A percentile compares a stretch with the other conserved stretches of the same genome.
Conservation (phyloP, 2,113 vertebrate species). For the Tetraodon nigroviridis region DNA sequence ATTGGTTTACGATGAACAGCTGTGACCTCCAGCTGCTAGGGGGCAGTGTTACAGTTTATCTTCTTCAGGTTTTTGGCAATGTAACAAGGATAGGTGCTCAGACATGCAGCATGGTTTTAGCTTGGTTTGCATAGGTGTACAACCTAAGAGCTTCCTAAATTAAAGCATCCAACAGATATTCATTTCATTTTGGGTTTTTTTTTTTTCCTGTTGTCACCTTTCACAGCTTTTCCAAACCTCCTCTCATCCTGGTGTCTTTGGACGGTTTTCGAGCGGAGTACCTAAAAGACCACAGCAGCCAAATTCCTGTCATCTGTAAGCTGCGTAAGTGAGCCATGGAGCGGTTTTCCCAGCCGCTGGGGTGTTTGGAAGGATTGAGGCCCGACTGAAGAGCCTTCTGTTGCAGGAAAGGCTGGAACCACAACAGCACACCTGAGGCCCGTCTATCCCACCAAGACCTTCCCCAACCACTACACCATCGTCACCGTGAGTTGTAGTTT, state of each 20-base stretch:
- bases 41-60: not conserved
- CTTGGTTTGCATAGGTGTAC: too few species aligned
- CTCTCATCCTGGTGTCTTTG: constrained; percentile 90
- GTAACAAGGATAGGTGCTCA: not conserved
- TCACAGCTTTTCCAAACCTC: constrained; percentile 81
- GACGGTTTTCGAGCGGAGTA: constrained; percentile 92
- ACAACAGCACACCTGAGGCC: constrained; percentile 82
- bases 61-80: not conserved
- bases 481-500: constrained; percentile 83
- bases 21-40: not conserved
- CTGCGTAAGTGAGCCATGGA: constrained; percentile 81
- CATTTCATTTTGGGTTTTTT: not conserved
- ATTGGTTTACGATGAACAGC: too few species aligned
- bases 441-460: constrained; percentile 95
- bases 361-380: not conserved
- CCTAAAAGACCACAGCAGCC: constrained; percentile 74
- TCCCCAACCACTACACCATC: constrained; percentile 96
- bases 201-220: constrained; percentile 2
- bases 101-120: too few species aligned
- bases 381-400: constrained; percentile 33
- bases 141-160: too few species aligned
- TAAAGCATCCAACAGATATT: not conserved
- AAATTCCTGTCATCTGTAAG: constrained; percentile 82
- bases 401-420: constrained; percentile 81
- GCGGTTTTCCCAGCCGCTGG: not conserved